Base-by-base conservation (phyloP, 2,113 vertebrate species). In the Notothenia coriiceps region DNA sequence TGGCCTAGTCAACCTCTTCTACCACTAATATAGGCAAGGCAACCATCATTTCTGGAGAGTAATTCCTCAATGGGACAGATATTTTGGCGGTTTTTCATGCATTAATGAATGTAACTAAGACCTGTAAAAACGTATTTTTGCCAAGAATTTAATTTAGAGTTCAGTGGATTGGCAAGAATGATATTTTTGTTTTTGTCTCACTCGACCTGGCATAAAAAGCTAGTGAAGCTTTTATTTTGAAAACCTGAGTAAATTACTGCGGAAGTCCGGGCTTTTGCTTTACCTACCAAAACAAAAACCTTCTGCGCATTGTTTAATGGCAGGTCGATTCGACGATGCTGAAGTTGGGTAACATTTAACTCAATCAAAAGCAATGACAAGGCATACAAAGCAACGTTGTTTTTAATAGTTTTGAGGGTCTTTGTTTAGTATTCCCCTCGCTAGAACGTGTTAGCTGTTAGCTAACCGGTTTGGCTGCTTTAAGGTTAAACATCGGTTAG, bases 141-240 rank as follows among this genome's bases (percentile, higher is more conserved):
- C 29, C 2, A 60, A 3, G 10, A 22, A 43, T 0, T 11, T 5
- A 12, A 17, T 4, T 10, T 13, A 44, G 17, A 68, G 35, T 40
- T 2, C 43, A 13, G 1, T 35, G 2, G 18, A 67, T 14, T 18
- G 13, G 18, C 18, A 12, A 61, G 40, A 1, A 1, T 11, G 5
- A 2, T 12, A 51, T 29, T 67, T 51, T 18, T 54, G 6, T 2
- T 56, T 11, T 0, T 52, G 22, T 1, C 5, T 15, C 13, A 14
- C 12, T 59, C 15, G 35, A 0, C 15, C 0, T 35, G 2, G 0
- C 13, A 40, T 10, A 46, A 69, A 17, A 56, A 11, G 7, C 2
- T 17, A 18, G 9, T 10, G 1, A 4, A 1, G 1, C 33, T 76
- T 84, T 91, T 90, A 89, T 84, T 92, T 79, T 88, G 89, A 74